A percentile compares a stretch with the other conserved stretches of the same genome.
phyloP scores from a whole-genome alignment of 2,113 vertebrate species.

The Rhombomys opimus region DNA sequence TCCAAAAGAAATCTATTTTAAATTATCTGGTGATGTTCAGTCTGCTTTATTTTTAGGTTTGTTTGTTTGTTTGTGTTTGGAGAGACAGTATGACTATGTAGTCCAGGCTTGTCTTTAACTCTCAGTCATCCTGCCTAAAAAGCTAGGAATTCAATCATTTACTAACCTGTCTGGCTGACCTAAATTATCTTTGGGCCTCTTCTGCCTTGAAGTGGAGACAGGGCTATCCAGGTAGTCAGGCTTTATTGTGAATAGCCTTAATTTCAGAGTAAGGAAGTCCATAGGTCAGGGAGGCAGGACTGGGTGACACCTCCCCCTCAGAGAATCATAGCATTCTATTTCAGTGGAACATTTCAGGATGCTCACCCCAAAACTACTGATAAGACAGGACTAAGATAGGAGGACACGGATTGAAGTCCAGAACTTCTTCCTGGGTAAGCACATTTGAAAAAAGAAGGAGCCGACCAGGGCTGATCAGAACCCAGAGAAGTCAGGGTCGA shows the following conservation, averaged over 20 bases:
- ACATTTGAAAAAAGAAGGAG: not conserved
- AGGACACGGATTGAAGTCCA: not conserved
- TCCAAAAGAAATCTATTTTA: not conserved
- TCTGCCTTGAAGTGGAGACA: not conserved
- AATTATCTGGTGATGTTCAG: not conserved
- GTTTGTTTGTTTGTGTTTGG: not conserved
- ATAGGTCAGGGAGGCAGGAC: not conserved
- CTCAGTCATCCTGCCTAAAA: not conserved
- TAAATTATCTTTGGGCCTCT: not conserved
- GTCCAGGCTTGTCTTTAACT: not conserved
- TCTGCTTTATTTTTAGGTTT: not conserved
- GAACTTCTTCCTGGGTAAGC: not conserved
- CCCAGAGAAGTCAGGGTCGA: not conserved
- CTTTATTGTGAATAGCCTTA: not conserved
- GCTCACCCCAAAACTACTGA: accelerated
- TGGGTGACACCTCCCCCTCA: too few relatives aligned
- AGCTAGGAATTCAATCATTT: not conserved
- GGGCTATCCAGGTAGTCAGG: not conserved
- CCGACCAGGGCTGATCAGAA: not conserved
- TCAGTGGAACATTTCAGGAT: not conserved
- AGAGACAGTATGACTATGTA: not conserved
- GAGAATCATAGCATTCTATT: not conserved
- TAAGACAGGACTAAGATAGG: not conserved
- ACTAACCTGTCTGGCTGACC: not conserved
- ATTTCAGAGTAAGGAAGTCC: not conserved